Base-by-base conservation (phyloP, 1,140 invertebrate genomes). In the Zaprionus nigranus region DNA sequence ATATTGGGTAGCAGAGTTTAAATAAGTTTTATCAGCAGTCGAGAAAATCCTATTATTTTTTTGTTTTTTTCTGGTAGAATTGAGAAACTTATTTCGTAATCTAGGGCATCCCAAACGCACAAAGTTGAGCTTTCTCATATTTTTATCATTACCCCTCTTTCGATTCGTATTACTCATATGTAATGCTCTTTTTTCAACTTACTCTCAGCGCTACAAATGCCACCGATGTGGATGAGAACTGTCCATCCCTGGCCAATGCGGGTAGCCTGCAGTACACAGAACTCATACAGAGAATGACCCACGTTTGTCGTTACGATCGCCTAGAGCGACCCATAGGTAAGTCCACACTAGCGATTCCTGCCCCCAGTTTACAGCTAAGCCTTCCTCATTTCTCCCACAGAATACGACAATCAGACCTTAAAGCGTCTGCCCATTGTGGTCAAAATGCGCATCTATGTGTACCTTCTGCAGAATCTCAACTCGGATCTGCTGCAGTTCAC, bases 401-500 rank as follows among this genome's bases (percentile, higher is more conserved):
- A 78, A 43, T 90, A 92, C 59, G 72, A 88, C 15, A 56, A 30
- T 75, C 83, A 2, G 85, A 92, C 63, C 70, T 91, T 22, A 3
- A 71, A 88, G 49, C 86, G 81, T 5, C 26, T 87, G 2, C 95
- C 95, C 3, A 94, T 95, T 12, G 94, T 94, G 60, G 95, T 96
- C 0, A 94, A 94, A 63, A 94, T 95, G 26, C 94, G 95, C 78
- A 95, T 95, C 57, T 96, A 96, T 72, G 95, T 96, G 40, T 96
- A 96, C 83, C 96, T 96, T 66, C 95, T 96, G 73, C 96, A 96
- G 81, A 96, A 96, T 9, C 95, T 96, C 43, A 96, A 96, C 92
- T 96, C 95, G 0, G 96, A 96, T 91, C 95, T 95, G 92, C 92
- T 97, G 95, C 96, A 97, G 93, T 97, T 97, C 88, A 96, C 96